Conservation (phyloP, 2,888 invertebrate genomes). For the Ctena decussata region DNA sequence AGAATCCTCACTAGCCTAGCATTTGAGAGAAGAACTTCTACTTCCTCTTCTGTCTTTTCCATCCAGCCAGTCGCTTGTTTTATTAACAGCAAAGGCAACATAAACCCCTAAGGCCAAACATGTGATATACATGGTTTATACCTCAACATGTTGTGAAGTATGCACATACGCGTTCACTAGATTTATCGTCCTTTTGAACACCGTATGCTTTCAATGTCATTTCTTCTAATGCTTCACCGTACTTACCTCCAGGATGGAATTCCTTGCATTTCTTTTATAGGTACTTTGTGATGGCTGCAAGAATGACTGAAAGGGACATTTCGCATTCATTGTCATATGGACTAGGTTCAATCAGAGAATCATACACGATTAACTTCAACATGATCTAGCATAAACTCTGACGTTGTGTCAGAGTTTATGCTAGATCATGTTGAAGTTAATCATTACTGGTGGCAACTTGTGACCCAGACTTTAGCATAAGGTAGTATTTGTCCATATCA, state of each 20-base stretch:
- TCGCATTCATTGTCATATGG: constrained; percentile 29
- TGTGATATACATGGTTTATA: constrained; percentile 31
- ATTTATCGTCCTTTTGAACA: constrained; percentile 38
- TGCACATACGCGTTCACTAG: constrained; percentile 19
- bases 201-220: constrained; percentile 15
- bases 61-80: constrained; percentile 10
- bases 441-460: constrained; percentile 23
- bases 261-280: constrained; percentile 19
- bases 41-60: not conserved
- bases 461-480: constrained; percentile 21
- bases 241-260: constrained; percentile 23
- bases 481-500: constrained; percentile 34
- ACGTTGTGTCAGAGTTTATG: no score
- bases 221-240: constrained; percentile 27
- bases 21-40: not conserved
- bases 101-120: constrained; percentile 27
- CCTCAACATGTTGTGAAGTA: constrained; percentile 31
- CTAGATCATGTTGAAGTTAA: constrained; percentile 20
- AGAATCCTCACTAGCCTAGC: not conserved
- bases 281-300: constrained; percentile 22
- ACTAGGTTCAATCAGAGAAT: constrained; percentile 22
- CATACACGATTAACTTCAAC: constrained; percentile 33
- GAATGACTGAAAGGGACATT: constrained; percentile 21
- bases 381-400: constrained; percentile 7
- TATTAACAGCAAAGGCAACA: constrained; percentile 18